Percentiles rank a stretch among this genome's conserved stretches.
phyloP scores from a whole-genome alignment of 2,888 invertebrate species.

The Morinoia aosen region DNA sequence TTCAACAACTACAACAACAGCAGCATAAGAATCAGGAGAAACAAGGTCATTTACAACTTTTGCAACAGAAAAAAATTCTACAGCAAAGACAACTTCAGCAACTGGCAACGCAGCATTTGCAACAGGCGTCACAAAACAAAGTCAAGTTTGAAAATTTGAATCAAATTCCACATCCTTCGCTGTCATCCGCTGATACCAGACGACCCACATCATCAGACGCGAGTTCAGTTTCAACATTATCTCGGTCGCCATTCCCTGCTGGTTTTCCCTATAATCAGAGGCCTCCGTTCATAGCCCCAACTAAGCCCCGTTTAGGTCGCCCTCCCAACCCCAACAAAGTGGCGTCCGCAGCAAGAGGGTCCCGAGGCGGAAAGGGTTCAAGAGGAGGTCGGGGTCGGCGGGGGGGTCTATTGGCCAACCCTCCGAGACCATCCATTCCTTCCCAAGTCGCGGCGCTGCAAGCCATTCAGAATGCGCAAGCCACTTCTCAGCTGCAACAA shows the following conservation, averaged over 20 bases:
- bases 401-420: constrained; percentile 18
- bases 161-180: background rate
- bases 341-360: constrained; percentile 45
- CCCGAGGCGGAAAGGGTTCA: background rate
- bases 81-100: constrained; percentile 23
- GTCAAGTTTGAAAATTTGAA: constrained; percentile 5
- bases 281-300: constrained; percentile 63
- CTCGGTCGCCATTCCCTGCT: background rate
- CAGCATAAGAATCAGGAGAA: constrained; percentile 43
- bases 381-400: constrained; percentile 48
- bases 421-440: constrained; percentile 41
- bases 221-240: background rate
- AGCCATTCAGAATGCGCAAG: constrained; percentile 20
- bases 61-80: constrained; percentile 6
- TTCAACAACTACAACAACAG: constrained; percentile 35
- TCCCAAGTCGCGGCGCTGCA: background rate
- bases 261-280: constrained; percentile 43
- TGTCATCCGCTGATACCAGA: background rate
- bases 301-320: constrained; percentile 64
- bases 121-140: constrained; percentile 32
- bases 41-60: constrained; percentile 20
- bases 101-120: background rate
- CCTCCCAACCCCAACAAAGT: constrained; percentile 64
- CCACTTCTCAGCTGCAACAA: constrained; percentile 6
- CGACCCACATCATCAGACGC: background rate